These are phyloP conservation scores for Desoria tigrina DNA, from an alignment of 2,888 invertebrate genomes.

Conservation along the genomic window DNA sequence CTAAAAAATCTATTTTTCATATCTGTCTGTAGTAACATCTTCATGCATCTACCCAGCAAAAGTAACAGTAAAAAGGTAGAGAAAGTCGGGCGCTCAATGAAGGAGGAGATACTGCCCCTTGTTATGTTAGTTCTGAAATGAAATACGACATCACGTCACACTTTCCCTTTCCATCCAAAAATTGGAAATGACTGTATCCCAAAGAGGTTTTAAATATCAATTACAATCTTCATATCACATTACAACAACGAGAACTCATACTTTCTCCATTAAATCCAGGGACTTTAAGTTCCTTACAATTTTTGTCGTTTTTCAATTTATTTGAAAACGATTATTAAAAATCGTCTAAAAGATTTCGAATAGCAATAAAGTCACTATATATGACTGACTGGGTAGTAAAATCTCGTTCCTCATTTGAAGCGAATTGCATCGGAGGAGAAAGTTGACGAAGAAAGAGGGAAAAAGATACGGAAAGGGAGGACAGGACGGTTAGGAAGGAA, in stretches of 20 bases:
- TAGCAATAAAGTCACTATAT: too few relatives aligned
- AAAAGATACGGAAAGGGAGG: not conserved
- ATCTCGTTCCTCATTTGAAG: too few relatives aligned
- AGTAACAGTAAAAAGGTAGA: not conserved
- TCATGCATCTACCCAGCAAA: not conserved
- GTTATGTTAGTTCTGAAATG: too few relatives aligned
- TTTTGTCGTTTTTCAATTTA: too few relatives aligned
- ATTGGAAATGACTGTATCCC: constrained; percentile 14
- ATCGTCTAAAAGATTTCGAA: too few relatives aligned
- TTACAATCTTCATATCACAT: too few relatives aligned
- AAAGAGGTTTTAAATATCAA: not conserved
- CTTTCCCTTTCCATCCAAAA: constrained; percentile 4
- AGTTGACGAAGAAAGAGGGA: constrained; percentile 1
- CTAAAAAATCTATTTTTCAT: too few relatives aligned
- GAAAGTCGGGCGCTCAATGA: not conserved
- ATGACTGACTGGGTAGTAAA: too few relatives aligned
- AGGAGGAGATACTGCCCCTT: not conserved
- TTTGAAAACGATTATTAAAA: too few relatives aligned
- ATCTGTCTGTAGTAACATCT: constrained; percentile 3
- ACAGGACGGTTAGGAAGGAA: not conserved
- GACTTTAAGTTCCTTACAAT: too few relatives aligned
- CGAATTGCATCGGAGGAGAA: not conserved
- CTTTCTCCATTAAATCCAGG: too few relatives aligned
- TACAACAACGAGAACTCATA: too few relatives aligned
- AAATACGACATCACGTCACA: not conserved